phyloP scores from a whole-genome alignment of 2,888 invertebrate genomes.

The Cerceris rybyensis region DNA sequence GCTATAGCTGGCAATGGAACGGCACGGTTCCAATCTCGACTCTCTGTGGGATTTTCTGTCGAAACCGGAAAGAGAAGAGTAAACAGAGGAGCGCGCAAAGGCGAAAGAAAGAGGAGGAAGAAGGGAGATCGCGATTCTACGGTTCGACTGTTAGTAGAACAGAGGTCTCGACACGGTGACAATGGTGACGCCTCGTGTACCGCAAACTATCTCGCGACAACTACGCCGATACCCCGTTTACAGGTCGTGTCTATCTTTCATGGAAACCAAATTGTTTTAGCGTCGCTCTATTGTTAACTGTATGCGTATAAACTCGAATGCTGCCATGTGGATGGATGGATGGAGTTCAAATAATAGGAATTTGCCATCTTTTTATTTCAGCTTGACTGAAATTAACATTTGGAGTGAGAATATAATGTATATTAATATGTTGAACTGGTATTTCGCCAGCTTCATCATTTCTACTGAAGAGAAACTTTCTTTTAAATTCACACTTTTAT shows the following conservation, averaged over 20 bases:
- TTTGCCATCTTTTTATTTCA: no score
- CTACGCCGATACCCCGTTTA: conserved; percentile 7
- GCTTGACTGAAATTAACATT: no score
- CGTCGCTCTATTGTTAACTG: not conserved
- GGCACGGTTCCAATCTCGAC: conserved; percentile 43
- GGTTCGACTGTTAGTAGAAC: conserved; percentile 35
- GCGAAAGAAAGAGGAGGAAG: not conserved
- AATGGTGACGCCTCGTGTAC: conserved; percentile 15
- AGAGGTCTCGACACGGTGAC: conserved; percentile 23
- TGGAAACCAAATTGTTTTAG: not conserved
- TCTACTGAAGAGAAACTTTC: no score
- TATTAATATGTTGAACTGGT: no score
- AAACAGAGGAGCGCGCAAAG: not conserved
- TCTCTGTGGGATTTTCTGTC: conserved; percentile 22
- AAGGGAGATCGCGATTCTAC: conserved; percentile 17
- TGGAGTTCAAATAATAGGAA: no score
- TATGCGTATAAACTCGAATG: no score
- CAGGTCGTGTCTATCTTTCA: not conserved
- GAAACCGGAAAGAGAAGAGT: not conserved
- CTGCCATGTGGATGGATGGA: no score
- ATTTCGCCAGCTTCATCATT: no score
- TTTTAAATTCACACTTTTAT: no score
- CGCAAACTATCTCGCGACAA: conserved; percentile 14
- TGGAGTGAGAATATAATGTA: no score
- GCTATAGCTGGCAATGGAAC: conserved; percentile 20